Evolutionary conservation across 2,113 vertebrate genomes (phyloP), one percentile per base, ranked within the genome.

Genomic region (Paralichthys olivaceus): DNA sequence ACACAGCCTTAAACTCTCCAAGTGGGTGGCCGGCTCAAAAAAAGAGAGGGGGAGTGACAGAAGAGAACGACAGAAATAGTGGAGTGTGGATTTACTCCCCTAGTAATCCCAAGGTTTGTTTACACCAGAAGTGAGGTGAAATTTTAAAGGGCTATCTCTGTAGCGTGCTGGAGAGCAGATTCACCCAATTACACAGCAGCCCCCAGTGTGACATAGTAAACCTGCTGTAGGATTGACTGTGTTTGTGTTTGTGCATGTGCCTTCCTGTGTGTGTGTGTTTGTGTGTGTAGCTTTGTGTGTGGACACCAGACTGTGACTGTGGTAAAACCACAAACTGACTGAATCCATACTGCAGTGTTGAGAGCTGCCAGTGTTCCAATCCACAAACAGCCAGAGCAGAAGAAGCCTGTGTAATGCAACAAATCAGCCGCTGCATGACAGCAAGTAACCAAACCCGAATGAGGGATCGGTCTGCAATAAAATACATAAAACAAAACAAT

Each of bases 171-270:
- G 79, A 80, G 70, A 91, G 83, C 79, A 90, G 81, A 92, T 92
- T 91, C 85, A 84, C 83, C 84, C 89, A 92, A 92, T 94, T 94
- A 94, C 87, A 84, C 87, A 88, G 81, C 85, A 87, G 87, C 88
- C 83, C 84, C 90, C 84, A 80, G 91, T 92, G 90, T 89, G 88
- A 90, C 90, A 89, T 68, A 81, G 81, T 83, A 86, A 87, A 86
- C 86, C 88, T 84, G 84, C 79, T 82, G 90, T 65, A 80, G 77
- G 75, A 88, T 82, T 77, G 84, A 82, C 80, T 84, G 51, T 57
- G 62, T 77, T 67, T 77, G 83, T 57, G 51, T 54, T 2, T 32
- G 45, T 58, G 58, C 8, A 7, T 0, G 57, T 70, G 56, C 17
- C n/a, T 55, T 13, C 61, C 29, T 47, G 55, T 2, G 61, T 47